Evolutionary conservation across 2,113 vertebrate species (phyloP).

Genomic region (Seriola dumerili): DNA sequence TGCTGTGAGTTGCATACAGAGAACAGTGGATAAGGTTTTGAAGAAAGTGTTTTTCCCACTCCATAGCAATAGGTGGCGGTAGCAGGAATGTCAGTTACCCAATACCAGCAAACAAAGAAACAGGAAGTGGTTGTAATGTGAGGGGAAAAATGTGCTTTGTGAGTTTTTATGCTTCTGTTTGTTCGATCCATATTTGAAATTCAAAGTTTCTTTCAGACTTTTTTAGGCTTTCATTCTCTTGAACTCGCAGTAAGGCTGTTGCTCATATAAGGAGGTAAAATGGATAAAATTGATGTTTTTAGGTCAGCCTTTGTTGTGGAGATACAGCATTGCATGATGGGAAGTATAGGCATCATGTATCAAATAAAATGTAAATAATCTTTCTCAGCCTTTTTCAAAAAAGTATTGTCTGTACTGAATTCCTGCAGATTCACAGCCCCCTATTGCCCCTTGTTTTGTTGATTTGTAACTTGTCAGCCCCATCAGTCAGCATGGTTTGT

Average conservation of each 20-base stretch:
- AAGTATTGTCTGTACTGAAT: accelerated
- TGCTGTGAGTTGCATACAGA: no score
- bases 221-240: neutral
- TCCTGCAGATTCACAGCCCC: neutral
- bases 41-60: neutral
- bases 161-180: neutral
- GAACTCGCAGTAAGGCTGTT: neutral
- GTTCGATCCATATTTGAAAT: no score
- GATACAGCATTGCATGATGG: constrained; percentile 27
- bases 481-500: neutral
- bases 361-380: neutral
- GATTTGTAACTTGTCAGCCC: neutral
- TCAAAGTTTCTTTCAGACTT: no score
- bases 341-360: accelerated
- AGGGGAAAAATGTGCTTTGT: no score
- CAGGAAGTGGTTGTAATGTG: constrained; percentile 14
- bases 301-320: neutral
- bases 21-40: no score
- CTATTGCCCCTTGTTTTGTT: accelerated
- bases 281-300: neutral
- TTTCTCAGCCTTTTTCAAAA: neutral
- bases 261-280: neutral
- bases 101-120: neutral
- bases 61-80: constrained; percentile 1
- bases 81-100: neutral